Evolutionary conservation across 2,888 invertebrate genomes (phyloP).

Genomic region (Scaptomyza cyrtandrae): DNA sequence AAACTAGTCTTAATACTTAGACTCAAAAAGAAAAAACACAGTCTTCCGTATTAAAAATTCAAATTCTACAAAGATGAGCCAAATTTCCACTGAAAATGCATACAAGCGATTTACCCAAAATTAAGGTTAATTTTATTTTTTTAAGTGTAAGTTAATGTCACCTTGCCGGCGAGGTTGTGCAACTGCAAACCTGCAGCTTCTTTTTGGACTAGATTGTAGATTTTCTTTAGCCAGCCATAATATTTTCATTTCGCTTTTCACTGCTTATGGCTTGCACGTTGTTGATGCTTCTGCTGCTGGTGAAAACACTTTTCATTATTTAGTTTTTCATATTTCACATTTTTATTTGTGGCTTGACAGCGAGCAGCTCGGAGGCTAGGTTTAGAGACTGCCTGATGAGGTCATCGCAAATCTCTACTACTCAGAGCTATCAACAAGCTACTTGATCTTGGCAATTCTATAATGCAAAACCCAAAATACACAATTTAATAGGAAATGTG

Average conservation of each 20-base stretch:
- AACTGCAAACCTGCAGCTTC: slow-evolving; percentile 17
- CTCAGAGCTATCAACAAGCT: slow-evolving; percentile 11
- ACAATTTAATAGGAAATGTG: slow-evolving; percentile 6
- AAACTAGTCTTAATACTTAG: too few species aligned
- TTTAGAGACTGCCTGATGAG: slow-evolving; percentile 37
- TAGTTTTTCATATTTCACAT: slow-evolving; percentile 76
- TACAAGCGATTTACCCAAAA: not conserved
- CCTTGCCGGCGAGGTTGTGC: slow-evolving; percentile 25
- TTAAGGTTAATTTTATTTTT: not conserved
- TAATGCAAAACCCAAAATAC: not conserved
- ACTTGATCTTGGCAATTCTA: not conserved
- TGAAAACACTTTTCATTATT: slow-evolving; percentile 78
- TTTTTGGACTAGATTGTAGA: slow-evolving; percentile 22
- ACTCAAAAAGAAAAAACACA: too few species aligned
- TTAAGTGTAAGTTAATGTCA: slow-evolving; percentile 46
- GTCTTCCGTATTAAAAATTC: too few species aligned
- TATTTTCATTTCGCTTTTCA: slow-evolving; percentile 69
- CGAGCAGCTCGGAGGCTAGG: not conserved
- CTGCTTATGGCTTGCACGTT: slow-evolving; percentile 20
- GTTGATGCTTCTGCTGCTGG: slow-evolving; percentile 22
- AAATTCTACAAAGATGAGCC: too few species aligned
- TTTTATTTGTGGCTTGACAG: slow-evolving; percentile 51
- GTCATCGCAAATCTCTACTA: slow-evolving; percentile 49
- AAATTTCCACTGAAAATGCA: too few species aligned
- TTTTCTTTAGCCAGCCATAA: slow-evolving; percentile 61